phyloP scores from a whole-genome alignment of 2,113 vertebrate genomes.

The Peromyscus californicus region DNA sequence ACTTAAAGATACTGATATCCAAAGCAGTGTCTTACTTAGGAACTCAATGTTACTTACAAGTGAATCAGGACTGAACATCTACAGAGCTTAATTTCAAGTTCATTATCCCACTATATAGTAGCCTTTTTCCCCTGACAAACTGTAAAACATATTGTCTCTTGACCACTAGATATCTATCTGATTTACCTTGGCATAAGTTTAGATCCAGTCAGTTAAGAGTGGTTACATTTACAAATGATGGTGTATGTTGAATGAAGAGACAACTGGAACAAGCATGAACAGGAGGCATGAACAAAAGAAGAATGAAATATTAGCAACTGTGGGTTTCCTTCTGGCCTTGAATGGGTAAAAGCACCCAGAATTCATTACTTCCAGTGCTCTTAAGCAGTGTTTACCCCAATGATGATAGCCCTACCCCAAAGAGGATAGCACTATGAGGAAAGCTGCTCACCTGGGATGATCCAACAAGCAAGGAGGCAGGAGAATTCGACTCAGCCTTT shows the following conservation, averaged over 20 bases:
- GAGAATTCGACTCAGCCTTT: background rate
- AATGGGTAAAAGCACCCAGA: accelerated
- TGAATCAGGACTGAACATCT: background rate
- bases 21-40: background rate
- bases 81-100: background rate
- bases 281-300: background rate
- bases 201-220: background rate
- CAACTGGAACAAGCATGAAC: background rate
- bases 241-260: background rate
- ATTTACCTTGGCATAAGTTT: slow-evolving; percentile 14
- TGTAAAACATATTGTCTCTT: background rate
- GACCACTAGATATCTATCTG: background rate
- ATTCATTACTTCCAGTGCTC: background rate
- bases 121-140: background rate
- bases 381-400: background rate
- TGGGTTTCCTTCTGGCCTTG: background rate
- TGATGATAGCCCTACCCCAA: background rate
- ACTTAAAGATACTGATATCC: background rate
- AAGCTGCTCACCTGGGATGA: background rate
- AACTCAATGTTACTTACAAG: background rate
- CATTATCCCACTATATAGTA: background rate
- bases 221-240: background rate
- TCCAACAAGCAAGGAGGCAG: background rate
- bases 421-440: background rate
- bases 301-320: background rate